Conservation (phyloP, 2,113 vertebrate genomes). For the Catharus fuscescens region DNA sequence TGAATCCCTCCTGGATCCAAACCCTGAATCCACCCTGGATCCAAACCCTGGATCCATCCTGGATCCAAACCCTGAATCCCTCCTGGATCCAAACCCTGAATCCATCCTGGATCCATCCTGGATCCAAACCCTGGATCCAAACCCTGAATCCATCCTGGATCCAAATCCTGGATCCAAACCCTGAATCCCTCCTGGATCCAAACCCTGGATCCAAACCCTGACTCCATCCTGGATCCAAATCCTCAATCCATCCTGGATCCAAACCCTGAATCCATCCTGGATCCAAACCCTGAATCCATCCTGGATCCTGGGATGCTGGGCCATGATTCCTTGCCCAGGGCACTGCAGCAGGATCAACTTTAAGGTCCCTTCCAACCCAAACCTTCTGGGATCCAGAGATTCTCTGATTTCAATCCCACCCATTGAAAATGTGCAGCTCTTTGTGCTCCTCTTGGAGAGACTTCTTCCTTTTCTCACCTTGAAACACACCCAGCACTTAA, state of each 20-base stretch:
- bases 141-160: no score
- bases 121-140: no score
- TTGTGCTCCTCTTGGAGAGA: background rate
- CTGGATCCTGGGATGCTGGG: no score
- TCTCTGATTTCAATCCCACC: background rate
- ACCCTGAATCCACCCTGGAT: background rate
- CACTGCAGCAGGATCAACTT: accelerated
- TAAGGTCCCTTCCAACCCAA: background rate
- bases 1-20: background rate
- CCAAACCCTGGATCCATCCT: background rate
- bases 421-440: background rate
- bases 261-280: no score
- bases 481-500: background rate
- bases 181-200: no score
- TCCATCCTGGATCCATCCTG: no score
- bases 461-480: background rate
- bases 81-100: background rate
- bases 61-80: background rate
- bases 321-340: background rate
- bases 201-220: no score
- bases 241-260: no score
- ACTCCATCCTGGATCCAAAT: no score
- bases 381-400: background rate
- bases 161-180: no score
- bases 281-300: background rate